Percentiles rank a stretch among this genome's conserved stretches.
phyloP scores from a whole-genome alignment of 1,140 invertebrate species.

The Drosophila persimilis region DNA sequence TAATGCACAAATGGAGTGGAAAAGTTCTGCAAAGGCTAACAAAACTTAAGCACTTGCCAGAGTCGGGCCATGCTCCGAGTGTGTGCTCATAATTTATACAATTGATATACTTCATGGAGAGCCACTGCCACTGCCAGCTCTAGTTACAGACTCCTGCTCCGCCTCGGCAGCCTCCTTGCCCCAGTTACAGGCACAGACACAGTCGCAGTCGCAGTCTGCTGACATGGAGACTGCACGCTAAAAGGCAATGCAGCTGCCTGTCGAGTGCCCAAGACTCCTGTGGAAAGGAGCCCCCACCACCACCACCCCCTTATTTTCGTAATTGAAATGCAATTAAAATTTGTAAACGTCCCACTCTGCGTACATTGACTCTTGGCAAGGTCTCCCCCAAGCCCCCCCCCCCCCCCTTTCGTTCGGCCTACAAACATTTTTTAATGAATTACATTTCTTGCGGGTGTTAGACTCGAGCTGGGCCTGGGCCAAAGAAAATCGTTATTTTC shows the following conservation, averaged over 20 bases:
- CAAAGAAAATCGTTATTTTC: conserved; percentile 76
- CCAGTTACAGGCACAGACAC: too few relatives aligned
- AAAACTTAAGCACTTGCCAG: conserved; percentile 12
- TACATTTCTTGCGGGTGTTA: conserved; percentile 78
- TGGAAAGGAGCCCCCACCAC: too few relatives aligned
- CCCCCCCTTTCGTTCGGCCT: conserved; percentile 22
- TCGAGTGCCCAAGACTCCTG: not conserved
- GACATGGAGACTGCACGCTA: conserved; percentile 10
- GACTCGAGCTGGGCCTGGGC: conserved; percentile 21
- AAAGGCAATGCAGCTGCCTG: conserved; percentile 22
- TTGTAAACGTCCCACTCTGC: conserved; percentile 54
- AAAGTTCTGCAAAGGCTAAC: conserved; percentile 44
- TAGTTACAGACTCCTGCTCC: not conserved
- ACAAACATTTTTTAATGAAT: conserved; percentile 73
- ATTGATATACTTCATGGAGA: conserved; percentile 56
- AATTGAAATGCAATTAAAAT: conserved; percentile 81
- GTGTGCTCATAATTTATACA: conserved; percentile 57
- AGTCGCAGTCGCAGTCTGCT: too few relatives aligned
- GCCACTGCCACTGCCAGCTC: not conserved
- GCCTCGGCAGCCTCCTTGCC: too few relatives aligned
- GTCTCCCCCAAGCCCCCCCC: not conserved
- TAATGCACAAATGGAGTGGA: conserved; percentile 66
- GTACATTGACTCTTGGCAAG: conserved; percentile 61
- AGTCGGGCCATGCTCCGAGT: not conserved
- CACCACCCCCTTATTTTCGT: conserved; percentile 55